phyloP scores from a whole-genome alignment of 2,797 vertebrate genomes.

The Xenopus petersii region DNA sequence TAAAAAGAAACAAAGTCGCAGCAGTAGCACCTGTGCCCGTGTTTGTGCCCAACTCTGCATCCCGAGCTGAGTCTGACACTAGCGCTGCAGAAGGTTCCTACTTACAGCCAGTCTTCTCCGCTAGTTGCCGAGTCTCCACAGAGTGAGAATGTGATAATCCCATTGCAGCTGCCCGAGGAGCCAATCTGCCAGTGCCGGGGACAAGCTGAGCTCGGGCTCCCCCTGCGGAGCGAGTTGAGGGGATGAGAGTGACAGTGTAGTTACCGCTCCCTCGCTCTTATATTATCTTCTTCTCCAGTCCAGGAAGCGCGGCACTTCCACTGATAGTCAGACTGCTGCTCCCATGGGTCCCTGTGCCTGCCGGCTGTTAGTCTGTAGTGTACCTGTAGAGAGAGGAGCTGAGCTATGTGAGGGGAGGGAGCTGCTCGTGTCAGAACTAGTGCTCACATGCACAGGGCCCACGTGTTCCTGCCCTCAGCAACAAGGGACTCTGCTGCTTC shows the following conservation, averaged over 20 bases:
- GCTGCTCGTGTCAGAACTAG: no score
- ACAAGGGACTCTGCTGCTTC: no score
- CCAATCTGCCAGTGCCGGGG: not conserved
- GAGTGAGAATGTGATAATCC: conserved; percentile 76
- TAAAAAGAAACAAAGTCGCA: no score
- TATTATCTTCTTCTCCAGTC: conserved; percentile 18
- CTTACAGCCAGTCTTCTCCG: conserved; percentile 86
- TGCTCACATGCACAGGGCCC: no score
- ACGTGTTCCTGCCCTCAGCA: no score
- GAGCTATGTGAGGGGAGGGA: no score
- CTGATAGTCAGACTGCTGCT: conserved; percentile 7
- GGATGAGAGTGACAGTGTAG: not conserved
- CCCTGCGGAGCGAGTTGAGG: not conserved
- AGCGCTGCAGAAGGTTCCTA: conserved; percentile 46
- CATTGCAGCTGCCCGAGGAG: conserved; percentile 60
- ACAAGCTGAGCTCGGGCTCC: not conserved
- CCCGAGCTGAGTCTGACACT: not conserved
- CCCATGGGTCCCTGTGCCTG: conserved; percentile 54
- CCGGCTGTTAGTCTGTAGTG: not conserved
- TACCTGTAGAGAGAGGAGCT: no score
- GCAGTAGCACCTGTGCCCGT: no score
- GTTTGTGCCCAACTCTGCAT: no score
- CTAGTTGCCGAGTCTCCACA: conserved; percentile 67
- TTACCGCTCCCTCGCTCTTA: conserved; percentile 1
- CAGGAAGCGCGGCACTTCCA: conserved; percentile 44